Conservation (phyloP, 2,888 invertebrate species). For the Cantharis flavilabris region DNA sequence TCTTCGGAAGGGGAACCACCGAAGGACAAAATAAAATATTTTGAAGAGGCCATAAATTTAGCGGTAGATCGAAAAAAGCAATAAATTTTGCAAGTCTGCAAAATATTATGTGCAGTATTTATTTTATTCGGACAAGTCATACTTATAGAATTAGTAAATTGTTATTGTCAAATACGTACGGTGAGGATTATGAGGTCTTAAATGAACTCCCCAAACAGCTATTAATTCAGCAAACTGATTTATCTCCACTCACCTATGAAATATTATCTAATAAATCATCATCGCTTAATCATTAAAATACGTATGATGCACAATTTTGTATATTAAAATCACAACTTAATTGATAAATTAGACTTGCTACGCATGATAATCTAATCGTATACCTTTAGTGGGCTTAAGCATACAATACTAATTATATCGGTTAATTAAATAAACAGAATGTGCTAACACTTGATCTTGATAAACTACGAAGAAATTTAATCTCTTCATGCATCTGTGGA, state of each 20-base stretch:
- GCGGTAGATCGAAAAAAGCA: not conserved
- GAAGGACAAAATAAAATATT: not conserved
- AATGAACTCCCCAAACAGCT: slow-evolving; percentile 38
- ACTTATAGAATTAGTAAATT: not conserved
- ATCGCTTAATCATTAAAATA: slow-evolving; percentile 23
- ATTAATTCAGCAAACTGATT: slow-evolving; percentile 41
- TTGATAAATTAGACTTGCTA: not conserved
- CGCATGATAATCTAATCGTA: not conserved
- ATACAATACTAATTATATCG: not conserved
- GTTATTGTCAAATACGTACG: slow-evolving; percentile 20
- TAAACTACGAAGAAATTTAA: not conserved
- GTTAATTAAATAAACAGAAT: not conserved
- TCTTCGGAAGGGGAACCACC: not conserved
- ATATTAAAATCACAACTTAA: not conserved
- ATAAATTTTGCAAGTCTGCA: not conserved
- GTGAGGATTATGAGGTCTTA: slow-evolving; percentile 38
- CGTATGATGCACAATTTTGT: slow-evolving; percentile 21
- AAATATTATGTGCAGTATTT: not conserved
- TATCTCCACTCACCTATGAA: slow-evolving; percentile 35
- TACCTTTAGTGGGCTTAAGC: not conserved
- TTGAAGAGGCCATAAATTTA: not conserved
- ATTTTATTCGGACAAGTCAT: not conserved
- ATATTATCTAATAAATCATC: slow-evolving; percentile 37
- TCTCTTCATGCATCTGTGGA: slow-evolving; percentile 5
- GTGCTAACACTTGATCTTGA: not conserved